Evolutionary conservation across 2,888 invertebrate species (phyloP).

Genomic region (Julus scandinavius): DNA sequence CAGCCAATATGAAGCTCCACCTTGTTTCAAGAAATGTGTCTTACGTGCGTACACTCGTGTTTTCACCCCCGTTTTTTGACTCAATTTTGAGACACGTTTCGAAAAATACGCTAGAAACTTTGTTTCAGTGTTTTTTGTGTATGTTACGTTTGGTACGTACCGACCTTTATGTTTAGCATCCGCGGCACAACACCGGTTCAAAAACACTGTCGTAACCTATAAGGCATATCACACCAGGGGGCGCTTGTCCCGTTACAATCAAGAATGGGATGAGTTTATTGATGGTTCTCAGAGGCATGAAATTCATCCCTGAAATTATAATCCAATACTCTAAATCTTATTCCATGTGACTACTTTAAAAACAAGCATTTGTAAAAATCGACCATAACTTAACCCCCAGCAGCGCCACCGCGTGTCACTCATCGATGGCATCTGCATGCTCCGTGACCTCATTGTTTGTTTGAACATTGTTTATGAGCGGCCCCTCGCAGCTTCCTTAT

Average conservation of each 20-base stretch:
- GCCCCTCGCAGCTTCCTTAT: conserved; percentile 44
- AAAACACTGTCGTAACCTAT: too few species aligned
- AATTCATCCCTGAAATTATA: not conserved
- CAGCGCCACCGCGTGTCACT: conserved; percentile 21
- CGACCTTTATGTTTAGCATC: too few species aligned
- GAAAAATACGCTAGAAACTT: too few species aligned
- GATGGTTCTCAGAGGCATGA: not conserved
- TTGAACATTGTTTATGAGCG: conserved; percentile 49
- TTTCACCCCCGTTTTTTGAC: too few species aligned
- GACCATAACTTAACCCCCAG: not conserved
- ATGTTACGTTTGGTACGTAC: too few species aligned
- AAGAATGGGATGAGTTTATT: not conserved
- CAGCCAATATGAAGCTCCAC: too few species aligned
- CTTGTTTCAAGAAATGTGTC: too few species aligned
- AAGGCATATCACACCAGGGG: not conserved
- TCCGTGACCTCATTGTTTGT: conserved; percentile 37
- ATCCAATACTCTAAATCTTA: not conserved
- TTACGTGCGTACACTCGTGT: too few species aligned
- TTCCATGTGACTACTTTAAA: not conserved
- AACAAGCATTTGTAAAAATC: not conserved
- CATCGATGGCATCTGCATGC: not conserved
- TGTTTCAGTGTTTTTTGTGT: too few species aligned
- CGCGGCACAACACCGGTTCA: too few species aligned
- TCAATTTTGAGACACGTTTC: too few species aligned
- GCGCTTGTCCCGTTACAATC: not conserved